Conservation (phyloP, 2,888 invertebrate species). For the Macrophya alboannulata region DNA sequence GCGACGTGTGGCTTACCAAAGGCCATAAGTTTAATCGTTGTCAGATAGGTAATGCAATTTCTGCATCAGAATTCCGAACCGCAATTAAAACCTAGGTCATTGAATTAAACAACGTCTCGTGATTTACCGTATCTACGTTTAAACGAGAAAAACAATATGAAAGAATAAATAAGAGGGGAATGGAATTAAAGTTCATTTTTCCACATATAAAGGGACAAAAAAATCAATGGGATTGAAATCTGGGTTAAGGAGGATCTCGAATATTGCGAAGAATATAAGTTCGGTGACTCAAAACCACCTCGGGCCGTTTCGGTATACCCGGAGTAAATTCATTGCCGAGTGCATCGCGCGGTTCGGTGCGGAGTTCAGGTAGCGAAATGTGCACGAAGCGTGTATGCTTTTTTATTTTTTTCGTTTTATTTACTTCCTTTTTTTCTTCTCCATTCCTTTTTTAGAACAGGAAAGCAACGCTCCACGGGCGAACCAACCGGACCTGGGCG, state of each 20-base stretch:
- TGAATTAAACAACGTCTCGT: slow-evolving; percentile 7
- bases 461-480: slow-evolving; percentile 34
- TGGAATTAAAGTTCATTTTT: neutral
- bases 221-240: neutral
- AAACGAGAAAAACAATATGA: neutral
- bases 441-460: slow-evolving; percentile 1
- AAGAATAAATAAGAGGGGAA: neutral
- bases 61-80: neutral
- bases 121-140: neutral
- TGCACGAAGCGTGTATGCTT: slow-evolving; percentile 40
- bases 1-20: slow-evolving; percentile 38
- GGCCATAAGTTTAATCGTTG: neutral
- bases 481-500: slow-evolving; percentile 43
- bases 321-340: slow-evolving; percentile 40
- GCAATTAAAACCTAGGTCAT: neutral
- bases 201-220: neutral
- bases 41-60: neutral
- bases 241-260: neutral
- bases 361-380: slow-evolving; percentile 46
- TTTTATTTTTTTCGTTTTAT: neutral
- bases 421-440: slow-evolving; percentile 9
- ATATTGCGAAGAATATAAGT: neutral
- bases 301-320: neutral
- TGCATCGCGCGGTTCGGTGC: slow-evolving; percentile 11
- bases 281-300: neutral